Evolutionary conservation across 2,797 vertebrate species (phyloP).

Genomic region (Peromyscus attwateri): DNA sequence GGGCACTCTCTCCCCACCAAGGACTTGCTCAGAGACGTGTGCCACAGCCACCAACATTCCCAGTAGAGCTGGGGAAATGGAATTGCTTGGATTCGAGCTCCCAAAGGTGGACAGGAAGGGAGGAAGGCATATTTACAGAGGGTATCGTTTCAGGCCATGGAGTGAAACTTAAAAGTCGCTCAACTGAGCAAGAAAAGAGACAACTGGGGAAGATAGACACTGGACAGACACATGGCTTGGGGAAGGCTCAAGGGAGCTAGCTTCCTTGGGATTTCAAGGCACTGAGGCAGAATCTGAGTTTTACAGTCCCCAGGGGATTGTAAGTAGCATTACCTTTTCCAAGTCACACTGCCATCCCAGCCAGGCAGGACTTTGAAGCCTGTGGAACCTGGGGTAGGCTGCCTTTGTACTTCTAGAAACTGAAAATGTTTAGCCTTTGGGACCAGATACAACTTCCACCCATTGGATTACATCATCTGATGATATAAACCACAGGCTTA

Average conservation of each 20-base stretch:
- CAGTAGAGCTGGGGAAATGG: background rate
- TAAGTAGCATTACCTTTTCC: background rate
- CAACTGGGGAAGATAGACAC: background rate
- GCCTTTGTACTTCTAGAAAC: background rate
- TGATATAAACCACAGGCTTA: background rate
- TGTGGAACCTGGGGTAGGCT: rapidly evolving
- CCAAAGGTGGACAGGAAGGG: rapidly evolving
- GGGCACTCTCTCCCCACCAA: slow-evolving; percentile 83
- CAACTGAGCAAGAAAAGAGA: background rate
- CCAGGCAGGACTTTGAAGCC: background rate
- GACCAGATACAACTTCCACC: background rate
- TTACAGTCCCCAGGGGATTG: rapidly evolving
- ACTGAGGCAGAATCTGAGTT: rapidly evolving
- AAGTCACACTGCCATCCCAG: background rate
- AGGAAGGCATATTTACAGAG: background rate
- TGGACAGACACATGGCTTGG: background rate
- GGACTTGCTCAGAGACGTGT: background rate
- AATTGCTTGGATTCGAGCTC: background rate
- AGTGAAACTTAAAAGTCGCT: background rate
- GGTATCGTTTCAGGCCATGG: background rate
- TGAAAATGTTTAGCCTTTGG: background rate
- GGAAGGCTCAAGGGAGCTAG: no score
- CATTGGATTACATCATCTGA: background rate
- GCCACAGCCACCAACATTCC: rapidly evolving
- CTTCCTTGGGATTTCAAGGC: background rate